Evolutionary conservation across 1,140 invertebrate genomes (phyloP).

Genomic region (Ooceraea biroi): DNA sequence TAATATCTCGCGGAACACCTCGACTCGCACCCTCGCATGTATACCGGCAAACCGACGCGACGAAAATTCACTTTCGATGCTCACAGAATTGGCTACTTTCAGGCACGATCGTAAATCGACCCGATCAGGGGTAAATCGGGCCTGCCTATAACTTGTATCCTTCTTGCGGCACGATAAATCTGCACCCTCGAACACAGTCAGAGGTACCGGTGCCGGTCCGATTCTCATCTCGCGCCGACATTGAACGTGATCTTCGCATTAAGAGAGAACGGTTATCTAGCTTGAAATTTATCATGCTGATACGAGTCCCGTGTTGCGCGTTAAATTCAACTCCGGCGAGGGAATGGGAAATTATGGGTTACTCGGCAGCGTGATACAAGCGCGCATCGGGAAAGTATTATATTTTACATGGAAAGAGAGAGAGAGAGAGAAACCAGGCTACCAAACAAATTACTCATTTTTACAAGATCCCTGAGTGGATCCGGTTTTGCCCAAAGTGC

Average conservation of each 20-base stretch:
- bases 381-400: too few species aligned
- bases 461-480: too few species aligned
- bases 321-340: background rate
- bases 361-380: background rate
- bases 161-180: constrained; percentile 1
- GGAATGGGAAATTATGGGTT: background rate
- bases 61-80: constrained; percentile 52
- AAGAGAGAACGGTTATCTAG: background rate
- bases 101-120: constrained; percentile 36
- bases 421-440: too few species aligned
- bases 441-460: too few species aligned
- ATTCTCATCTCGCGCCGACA: background rate
- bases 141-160: background rate
- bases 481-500: background rate
- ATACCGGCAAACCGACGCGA: constrained; percentile 1
- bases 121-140: constrained; percentile 15
- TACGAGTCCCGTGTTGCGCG: background rate
- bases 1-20: constrained; percentile 12
- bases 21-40: constrained; percentile 30
- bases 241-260: background rate
- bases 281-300: background rate
- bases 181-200: background rate
- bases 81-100: constrained; percentile 29
- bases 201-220: background rate
- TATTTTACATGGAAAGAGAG: background rate